Evolutionary conservation across 2,888 invertebrate species (phyloP), one percentile per base, ranked within the genome.

Genomic region (Griposia aprilina): DNA sequence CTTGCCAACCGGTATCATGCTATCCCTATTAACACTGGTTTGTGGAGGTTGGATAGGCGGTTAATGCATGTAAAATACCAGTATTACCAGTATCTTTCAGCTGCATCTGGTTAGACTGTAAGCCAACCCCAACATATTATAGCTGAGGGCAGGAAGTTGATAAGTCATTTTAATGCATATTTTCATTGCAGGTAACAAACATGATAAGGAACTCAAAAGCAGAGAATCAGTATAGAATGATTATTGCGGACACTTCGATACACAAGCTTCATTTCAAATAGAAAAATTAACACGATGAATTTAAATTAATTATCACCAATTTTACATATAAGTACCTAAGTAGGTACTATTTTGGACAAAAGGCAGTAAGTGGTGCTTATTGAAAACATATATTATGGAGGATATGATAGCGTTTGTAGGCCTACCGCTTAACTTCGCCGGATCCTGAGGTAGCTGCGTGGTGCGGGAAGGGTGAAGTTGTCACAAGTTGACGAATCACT

Each of bases 191-290:
- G 83, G 8, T 45, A 1, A 41, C 41, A 72, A 83, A 26, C 20
- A 82, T 85, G 83, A 3, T 68, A 59, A 77, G 15, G 1, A 72
- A 13, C 10, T 17, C 30, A 30, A 74, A 68, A n/a, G 20, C 65
- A 50, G 10, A 63, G 11, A 45, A 66, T 17, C 68, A 50, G 5
- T 6, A 36, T 41, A 63, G 36, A 41, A 72, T 65, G 23, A n/a
- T 62, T 0, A 62, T 68, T 13, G 48, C 30, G 0, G 26, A 68
- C n/a, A 55, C 50, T 20, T 67, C 63, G 0, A 55, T 60, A 30
- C 55, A 72, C 20, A 74, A 81, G 30, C 10, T 50, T n/a, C 4
- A 52, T 36, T 70, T 67, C 10, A 63, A 52, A 67, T 60, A 62
- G 20, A 59, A 52, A 45, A 0, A 11, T 30, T 59, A 62, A 15